Conservation (phyloP, 2,888 invertebrate genomes). For the Melinaea menophilus region DNA sequence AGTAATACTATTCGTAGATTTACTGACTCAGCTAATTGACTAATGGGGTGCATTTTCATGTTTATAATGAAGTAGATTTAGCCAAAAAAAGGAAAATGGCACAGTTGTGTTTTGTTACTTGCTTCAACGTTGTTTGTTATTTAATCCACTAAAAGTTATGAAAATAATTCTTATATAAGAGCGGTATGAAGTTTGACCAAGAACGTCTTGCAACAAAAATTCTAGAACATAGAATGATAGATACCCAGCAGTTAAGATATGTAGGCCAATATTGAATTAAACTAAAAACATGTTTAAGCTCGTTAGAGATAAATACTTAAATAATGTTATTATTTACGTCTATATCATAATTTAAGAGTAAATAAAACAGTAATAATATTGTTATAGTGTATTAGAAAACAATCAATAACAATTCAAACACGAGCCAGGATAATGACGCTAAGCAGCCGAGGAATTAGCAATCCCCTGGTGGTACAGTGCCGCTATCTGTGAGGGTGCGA, state of each 20-base stretch:
- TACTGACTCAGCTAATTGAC: conserved; percentile 37
- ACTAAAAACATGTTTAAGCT: no score
- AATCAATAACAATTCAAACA: conserved; percentile 41
- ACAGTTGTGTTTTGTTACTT: not conserved
- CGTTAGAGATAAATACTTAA: no score
- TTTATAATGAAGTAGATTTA: conserved; percentile 5
- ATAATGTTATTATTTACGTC: no score
- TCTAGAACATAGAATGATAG: no score
- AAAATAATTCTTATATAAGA: no score
- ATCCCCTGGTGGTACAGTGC: conserved; percentile 50
- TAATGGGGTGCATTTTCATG: conserved; percentile 20
- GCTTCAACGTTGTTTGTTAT: no score
- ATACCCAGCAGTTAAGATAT: no score
- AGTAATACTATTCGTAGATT: conserved; percentile 32
- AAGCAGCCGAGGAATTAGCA: conserved; percentile 54
- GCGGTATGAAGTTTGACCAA: no score
- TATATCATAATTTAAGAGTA: not conserved
- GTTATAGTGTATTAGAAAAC: conserved; percentile 1
- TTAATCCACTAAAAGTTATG: no score
- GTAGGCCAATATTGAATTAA: no score
- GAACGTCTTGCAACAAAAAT: no score
- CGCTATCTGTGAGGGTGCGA: conserved; percentile 27
- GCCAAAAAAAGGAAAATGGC: not conserved
- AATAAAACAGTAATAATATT: not conserved
- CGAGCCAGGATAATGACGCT: conserved; percentile 64